Percentiles rank a stretch among this genome's conserved stretches.
Evolutionary conservation across 2,797 vertebrate genomes (phyloP).

Genomic region (Smutsia temminckii): DNA sequence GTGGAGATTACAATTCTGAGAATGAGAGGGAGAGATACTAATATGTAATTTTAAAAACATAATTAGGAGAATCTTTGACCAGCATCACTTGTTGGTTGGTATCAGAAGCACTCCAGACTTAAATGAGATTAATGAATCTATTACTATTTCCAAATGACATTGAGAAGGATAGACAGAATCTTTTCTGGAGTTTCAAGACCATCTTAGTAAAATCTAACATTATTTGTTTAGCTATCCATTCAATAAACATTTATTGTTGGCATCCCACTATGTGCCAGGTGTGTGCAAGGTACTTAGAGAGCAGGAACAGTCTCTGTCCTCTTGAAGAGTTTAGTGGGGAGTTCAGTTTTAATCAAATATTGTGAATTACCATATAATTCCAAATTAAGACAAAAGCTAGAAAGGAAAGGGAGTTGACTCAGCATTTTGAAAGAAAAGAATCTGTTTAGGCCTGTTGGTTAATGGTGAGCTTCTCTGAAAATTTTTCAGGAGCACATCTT

Average conservation of each 20-base stretch:
- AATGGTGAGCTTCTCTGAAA: background rate
- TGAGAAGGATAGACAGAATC: background rate
- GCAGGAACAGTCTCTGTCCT: background rate
- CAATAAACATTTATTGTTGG: background rate
- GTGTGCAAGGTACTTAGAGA: background rate
- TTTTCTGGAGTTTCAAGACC: background rate
- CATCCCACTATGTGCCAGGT: background rate
- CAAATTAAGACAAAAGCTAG: background rate
- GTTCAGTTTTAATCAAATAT: background rate
- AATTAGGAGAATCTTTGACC: background rate
- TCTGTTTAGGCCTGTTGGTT: background rate
- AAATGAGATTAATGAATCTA: background rate
- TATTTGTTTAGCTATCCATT: background rate
- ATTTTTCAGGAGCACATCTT: background rate
- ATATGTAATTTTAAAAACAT: background rate
- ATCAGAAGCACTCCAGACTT: background rate
- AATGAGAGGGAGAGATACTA: background rate
- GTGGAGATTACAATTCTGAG: background rate
- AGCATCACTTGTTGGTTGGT: background rate
- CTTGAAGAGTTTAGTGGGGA: background rate
- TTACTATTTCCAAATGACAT: background rate
- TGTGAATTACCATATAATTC: background rate
- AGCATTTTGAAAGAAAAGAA: background rate
- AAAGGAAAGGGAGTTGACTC: background rate
- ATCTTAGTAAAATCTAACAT: background rate